Base-by-base conservation (phyloP, 1,140 invertebrate genomes). In the Lasioglossum baleicum region DNA sequence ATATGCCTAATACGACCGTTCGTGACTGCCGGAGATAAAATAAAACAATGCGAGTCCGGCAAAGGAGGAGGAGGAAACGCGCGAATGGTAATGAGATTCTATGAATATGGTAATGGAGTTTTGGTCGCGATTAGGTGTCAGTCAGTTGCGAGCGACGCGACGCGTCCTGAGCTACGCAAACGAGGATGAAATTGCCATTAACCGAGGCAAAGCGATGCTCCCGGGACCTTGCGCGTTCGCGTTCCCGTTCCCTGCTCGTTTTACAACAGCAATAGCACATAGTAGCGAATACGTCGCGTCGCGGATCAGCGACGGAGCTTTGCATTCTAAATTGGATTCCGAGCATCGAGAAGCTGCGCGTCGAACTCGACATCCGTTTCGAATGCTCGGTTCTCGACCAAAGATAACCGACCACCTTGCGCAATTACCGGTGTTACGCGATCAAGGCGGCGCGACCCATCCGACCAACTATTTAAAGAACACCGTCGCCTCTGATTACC, bases 61-160 rank as follows among this genome's bases (percentile, higher is more conserved):
- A 15, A 15, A 0, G 51, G 15, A 51, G 35, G 66, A 68, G 63
- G n/a, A 60, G 17, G 63, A 63, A 56, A 22, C 35, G 44, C 13
- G 53, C 67, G 80, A 81, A 71, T 81, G 75, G 61, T 80, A 77
- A 81, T 63, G 66, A 68, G 77, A 72, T 75, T 82, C 80, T 83
- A 86, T 86, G 80, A 84, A 86, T 84, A 86, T 84, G 80, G 77
- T 86, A 86, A 86, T 86, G 58, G 77, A 70, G 48, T 83, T 86
- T 83, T 78, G 73, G 79, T 75, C 31, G 74, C 82, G 74, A 76
- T 67, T 81, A 83, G 82, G 80, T 74, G 80, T 79, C 80, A 78
- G 65, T 44, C 53, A 35, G 20, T 20, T 20, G 31, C 44, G 44
- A 82, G 76, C 68, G 69, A 70, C 80, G 82, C 68, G 69, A 74